phyloP scores from a whole-genome alignment of 2,113 vertebrate species.

The Phylloscopus trochilus region DNA sequence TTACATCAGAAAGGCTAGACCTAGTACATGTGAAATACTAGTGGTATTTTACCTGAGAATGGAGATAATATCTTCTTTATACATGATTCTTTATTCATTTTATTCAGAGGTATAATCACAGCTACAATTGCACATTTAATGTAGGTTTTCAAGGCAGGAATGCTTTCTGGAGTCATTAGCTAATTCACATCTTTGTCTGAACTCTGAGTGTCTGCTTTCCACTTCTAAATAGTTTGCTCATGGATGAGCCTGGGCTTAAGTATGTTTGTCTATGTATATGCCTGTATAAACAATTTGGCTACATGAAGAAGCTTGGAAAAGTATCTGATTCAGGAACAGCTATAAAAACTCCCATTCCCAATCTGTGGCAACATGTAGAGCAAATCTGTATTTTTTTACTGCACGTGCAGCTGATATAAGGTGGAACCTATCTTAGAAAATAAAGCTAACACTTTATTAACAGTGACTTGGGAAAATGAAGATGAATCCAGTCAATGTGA shows the following conservation, averaged over 20 bases:
- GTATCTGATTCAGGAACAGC: not conserved
- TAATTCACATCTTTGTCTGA: not conserved
- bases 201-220: not conserved
- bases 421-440: not conserved
- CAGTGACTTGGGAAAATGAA: not conserved
- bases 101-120: not conserved
- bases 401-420: not conserved
- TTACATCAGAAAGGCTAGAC: not conserved
- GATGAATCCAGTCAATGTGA: not conserved
- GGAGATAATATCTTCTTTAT: not conserved
- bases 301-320: not conserved
- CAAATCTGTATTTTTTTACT: not conserved
- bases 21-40: not conserved
- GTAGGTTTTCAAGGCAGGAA: not conserved
- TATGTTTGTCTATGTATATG: accelerated
- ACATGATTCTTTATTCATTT: not conserved
- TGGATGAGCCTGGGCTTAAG: not conserved
- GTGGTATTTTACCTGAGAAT: not conserved
- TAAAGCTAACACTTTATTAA: not conserved
- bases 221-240: not conserved
- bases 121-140: not conserved
- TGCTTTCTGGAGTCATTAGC: not conserved
- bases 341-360: not conserved
- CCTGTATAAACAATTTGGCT: not conserved
- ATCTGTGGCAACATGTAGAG: not conserved